phyloP scores from a whole-genome alignment of 2,113 vertebrate genomes.

The Tiliqua scincoides region DNA sequence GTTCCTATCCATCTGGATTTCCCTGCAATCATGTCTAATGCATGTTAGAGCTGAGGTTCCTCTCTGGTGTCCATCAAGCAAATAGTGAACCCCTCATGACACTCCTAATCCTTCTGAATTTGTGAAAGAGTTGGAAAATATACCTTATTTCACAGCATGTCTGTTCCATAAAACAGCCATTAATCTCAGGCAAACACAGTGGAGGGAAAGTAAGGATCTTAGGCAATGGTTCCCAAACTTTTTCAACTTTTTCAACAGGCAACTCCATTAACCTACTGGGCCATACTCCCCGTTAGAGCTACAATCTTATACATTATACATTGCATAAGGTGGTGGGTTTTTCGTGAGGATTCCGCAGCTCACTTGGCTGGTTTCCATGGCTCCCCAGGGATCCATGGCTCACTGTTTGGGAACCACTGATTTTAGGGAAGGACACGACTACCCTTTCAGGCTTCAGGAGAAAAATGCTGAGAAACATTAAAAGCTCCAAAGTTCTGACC shows the following conservation, averaged over 20 bases:
- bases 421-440: slow-evolving; percentile 49
- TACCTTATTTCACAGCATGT: neutral
- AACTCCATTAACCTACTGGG: no score
- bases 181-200: slow-evolving; percentile 55
- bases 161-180: slow-evolving; percentile 16
- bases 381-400: no score
- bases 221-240: no score
- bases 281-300: no score
- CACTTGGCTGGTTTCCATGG: no score
- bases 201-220: slow-evolving; percentile 54
- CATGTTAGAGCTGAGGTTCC: neutral
- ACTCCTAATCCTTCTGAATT: neutral
- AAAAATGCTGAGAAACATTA: slow-evolving; percentile 46
- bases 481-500: slow-evolving; percentile 61
- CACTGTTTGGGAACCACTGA: no score
- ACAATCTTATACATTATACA: no score
- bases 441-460: slow-evolving; percentile 59
- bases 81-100: neutral
- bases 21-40: neutral
- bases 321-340: no score
- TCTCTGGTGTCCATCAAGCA: neutral
- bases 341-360: no score
- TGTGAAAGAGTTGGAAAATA: neutral
- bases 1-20: neutral
- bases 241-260: no score